Evolutionary conservation across 2,113 vertebrate genomes (phyloP).

Genomic region (Phyllostomus discolor): DNA sequence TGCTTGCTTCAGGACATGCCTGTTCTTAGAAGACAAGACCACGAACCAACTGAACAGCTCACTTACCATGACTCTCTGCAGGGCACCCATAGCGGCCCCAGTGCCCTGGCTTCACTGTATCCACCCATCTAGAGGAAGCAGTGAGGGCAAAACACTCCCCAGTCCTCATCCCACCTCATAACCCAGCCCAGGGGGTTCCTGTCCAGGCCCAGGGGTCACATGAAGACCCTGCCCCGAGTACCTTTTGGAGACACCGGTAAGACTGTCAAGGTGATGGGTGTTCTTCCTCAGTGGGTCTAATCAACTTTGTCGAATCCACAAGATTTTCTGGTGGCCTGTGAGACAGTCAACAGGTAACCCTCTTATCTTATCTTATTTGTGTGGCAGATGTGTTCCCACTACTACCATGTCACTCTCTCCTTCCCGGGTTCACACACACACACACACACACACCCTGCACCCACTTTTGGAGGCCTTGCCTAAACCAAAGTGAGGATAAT

Average conservation of each 20-base stretch:
- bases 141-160: background rate
- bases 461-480: background rate
- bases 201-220: background rate
- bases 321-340: background rate
- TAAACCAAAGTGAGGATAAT: background rate
- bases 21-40: background rate
- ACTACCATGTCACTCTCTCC: background rate
- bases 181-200: background rate
- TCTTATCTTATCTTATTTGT: background rate
- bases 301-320: background rate
- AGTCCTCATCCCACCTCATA: fast-evolving
- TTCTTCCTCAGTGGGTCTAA: background rate
- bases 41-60: background rate
- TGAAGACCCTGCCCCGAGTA: background rate
- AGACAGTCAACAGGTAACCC: background rate
- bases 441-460: background rate
- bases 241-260: background rate
- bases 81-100: too few relatives aligned
- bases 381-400: background rate
- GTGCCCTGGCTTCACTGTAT: background rate
- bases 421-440: background rate
- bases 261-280: too few relatives aligned
- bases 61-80: background rate
- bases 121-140: background rate
- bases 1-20: background rate